These are phyloP conservation scores for Eupeodes luniger DNA, from an alignment of 2,888 invertebrate species.

Conservation along the genomic window DNA sequence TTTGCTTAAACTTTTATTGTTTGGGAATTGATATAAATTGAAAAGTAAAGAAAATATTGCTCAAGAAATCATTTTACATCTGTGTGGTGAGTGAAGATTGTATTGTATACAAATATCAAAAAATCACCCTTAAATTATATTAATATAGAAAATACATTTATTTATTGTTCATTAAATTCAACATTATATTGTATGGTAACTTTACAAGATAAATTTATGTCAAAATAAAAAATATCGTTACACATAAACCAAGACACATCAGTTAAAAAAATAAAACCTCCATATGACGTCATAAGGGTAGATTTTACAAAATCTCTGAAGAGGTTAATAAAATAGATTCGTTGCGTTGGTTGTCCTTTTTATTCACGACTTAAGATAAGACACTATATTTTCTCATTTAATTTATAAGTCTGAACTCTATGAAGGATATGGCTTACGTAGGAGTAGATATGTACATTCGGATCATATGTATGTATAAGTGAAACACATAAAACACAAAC, in stretches of 20 bases:
- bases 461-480: neutral
- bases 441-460: too few species aligned
- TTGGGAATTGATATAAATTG: too few species aligned
- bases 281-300: constrained; percentile 43
- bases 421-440: neutral
- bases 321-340: neutral
- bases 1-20: too few species aligned
- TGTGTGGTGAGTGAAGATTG: too few species aligned
- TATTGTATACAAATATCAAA: too few species aligned
- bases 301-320: constrained; percentile 38
- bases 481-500: too few species aligned
- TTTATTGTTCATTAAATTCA: neutral
- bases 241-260: neutral
- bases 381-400: neutral
- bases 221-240: neutral
- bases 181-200: neutral
- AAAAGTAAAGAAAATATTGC: too few species aligned
- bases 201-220: neutral
- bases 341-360: neutral
- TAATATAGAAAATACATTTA: neutral
- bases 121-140: neutral
- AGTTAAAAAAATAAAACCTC: neutral
- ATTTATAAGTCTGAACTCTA: constrained; percentile 15
- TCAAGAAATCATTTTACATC: too few species aligned
- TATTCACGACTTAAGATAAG: neutral